These are phyloP conservation scores for Phrynosoma blainvillii DNA, from an alignment of 2,113 vertebrate genomes.

Conservation along the genomic window DNA sequence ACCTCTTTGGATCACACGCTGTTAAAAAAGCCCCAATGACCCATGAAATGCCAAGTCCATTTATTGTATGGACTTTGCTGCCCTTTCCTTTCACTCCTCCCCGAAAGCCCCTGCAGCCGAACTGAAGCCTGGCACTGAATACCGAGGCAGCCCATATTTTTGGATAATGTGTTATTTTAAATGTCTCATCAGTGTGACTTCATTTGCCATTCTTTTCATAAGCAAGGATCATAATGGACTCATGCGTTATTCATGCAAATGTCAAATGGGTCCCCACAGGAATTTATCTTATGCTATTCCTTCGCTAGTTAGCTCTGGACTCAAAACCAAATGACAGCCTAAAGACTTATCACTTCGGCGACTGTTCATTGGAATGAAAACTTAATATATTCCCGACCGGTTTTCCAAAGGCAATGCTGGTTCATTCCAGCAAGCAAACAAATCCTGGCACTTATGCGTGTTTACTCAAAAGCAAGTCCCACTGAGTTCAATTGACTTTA, in stretches of 20 bases:
- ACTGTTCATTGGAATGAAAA: constrained; percentile 60
- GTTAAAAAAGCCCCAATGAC: too few relatives aligned
- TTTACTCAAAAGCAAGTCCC: too few relatives aligned
- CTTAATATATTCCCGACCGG: constrained; percentile 48
- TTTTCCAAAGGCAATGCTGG: constrained; percentile 22
- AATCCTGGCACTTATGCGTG: too few relatives aligned
- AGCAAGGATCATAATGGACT: constrained; percentile 72
- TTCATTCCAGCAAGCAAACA: too few relatives aligned
- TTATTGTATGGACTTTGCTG: constrained; percentile 25
- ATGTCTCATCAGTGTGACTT: constrained; percentile 76
- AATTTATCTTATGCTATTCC: constrained; percentile 67
- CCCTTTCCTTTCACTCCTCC: constrained; percentile 58
- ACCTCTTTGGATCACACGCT: background rate
- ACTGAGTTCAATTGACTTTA: too few relatives aligned
- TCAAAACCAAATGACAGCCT: constrained; percentile 69
- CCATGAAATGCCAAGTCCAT: constrained; percentile 15
- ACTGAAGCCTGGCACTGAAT: constrained; percentile 53
- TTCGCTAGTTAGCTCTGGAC: constrained; percentile 69
- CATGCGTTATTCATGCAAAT: constrained; percentile 73
- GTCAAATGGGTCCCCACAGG: constrained; percentile 65
- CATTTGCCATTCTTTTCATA: constrained; percentile 74
- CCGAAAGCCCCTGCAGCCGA: constrained; percentile 58
- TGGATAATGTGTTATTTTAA: constrained; percentile 70
- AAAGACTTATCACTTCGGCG: constrained; percentile 54
- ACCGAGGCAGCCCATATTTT: constrained; percentile 60